Evolutionary conservation across 2,113 vertebrate species (phyloP).

Genomic region (Caretta caretta): DNA sequence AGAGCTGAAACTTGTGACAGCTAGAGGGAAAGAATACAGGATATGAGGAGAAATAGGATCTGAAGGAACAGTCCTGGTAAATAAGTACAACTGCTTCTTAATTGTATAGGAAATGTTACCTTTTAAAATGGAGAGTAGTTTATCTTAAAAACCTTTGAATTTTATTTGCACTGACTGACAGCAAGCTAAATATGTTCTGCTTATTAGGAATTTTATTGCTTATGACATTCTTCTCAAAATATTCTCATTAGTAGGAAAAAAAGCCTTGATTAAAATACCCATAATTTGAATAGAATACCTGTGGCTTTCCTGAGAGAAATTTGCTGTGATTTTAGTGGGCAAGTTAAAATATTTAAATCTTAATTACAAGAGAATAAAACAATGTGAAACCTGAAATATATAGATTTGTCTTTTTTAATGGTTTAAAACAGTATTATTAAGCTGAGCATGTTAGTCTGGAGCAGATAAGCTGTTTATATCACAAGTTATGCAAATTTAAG

Average conservation of each 20-base stretch:
- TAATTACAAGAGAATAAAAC: not conserved
- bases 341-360: not conserved
- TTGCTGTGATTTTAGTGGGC: not conserved
- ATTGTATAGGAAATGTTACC: not conserved
- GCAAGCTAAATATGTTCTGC: not conserved
- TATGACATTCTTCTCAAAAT: not conserved
- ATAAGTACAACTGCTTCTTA: slow-evolving; percentile 53
- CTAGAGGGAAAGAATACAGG: not conserved
- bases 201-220: not conserved
- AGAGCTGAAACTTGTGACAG: slow-evolving; percentile 30
- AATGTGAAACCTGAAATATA: not conserved
- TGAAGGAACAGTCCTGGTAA: slow-evolving; percentile 58
- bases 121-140: not conserved
- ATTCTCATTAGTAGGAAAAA: not conserved
- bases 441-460: not conserved
- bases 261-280: not conserved
- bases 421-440: not conserved
- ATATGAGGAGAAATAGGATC: not conserved
- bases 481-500: slow-evolving; percentile 3
- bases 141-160: not conserved
- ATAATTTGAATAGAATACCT: not conserved
- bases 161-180: slow-evolving; percentile 25
- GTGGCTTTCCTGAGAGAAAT: not conserved
- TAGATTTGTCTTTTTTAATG: not conserved
- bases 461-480: not conserved